Base-by-base conservation (phyloP, 2,797 vertebrate species). In the Scolopax bukidnonensis region DNA sequence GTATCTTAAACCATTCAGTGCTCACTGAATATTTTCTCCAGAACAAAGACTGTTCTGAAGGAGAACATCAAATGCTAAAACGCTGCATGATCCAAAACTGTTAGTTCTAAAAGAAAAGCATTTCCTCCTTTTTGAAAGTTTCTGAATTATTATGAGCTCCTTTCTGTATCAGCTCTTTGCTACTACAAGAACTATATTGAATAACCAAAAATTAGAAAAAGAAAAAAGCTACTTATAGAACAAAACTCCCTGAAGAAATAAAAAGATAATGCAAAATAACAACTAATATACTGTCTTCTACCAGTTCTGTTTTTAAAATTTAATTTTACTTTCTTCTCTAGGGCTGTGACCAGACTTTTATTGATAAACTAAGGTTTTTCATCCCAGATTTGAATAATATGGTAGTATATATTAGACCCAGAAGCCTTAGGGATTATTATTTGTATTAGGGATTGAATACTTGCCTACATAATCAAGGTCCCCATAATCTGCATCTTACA, bases 21-120 rank as follows among this genome's bases (percentile, higher is more conserved):
- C 77, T 86, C 69, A 38, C 48, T 30, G 71, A 83, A 65, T 93
- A 85, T 91, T 95, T 96, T 87, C 60, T 74, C 65, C 33, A 84
- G 82, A 94, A 74, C 63, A 85, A 89, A 84, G 83, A 60, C 59
- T 87, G 23, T 74, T 94, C 43, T 90, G 74, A 95, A 94, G 63
- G 75, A 89, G 65, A 48, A 86, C 27, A 93, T 84, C 23, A 94
- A 91, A 94, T 40, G 13, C 54, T 95, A 75, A 97, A 94, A 87
- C 0, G 8, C 69, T 90, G 56, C 60, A 40, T 64, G 47, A 89
- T 92, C 36, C 41, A 83, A 92, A 92, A 75, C 64, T 79, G 41
- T 93, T 64, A 50, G 45, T 93, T 95, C 93, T 94, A 73, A 79
- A 89, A 81, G 33, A 76, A 93, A 95, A 80, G 27, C 13, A 53